Base-by-base conservation (phyloP, 2,113 vertebrate species). In the Calcarius ornatus region DNA sequence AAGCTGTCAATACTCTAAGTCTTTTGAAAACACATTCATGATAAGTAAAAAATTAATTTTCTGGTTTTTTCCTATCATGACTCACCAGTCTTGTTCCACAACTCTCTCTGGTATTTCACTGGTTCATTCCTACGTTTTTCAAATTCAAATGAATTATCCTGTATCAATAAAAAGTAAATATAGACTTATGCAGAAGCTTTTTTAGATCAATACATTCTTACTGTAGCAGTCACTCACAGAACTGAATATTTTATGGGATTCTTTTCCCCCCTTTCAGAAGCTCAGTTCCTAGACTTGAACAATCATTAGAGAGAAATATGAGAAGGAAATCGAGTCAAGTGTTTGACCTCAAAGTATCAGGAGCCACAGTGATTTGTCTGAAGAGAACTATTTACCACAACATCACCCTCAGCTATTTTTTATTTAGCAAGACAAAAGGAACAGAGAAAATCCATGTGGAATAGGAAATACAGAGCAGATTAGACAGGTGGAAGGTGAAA, bases 131-230 rank as follows among this genome's bases (percentile, higher is more conserved):
- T 98, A 82, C 99, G 98, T 96, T 99, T 99, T 96, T 99, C 99
- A 94, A 99, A 99, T 97, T 99, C 99, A 96, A 99, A 98, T 13
- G 98, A 97, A 93, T 99, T 99, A 97, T 99, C 99, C 99, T 99
- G 72, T 23, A 94, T 88, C 51, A 92, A 92, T 43, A 75, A 86
- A 85, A 92, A 79, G 25, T 24, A 88, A 75, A 94, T 14, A 86
- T 0, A 81, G 8, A 60, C 84, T 83, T 6, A 45, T 11, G 48
- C 15, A 90, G 53, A 88, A 40, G 18, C 6, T 15, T 37, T 59
- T 63, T 60, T 56, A 70, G 15, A 88, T 63, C 42, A 81, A 71
- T 27, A 75, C 3, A 28, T 43, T 85, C 31, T 37, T 42, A 69
- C n/a, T 54, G 42, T 1, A 80, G 54, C 68, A 80, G 11, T 80